Evolutionary conservation across 1,140 invertebrate genomes (phyloP), one percentile per base, ranked within the genome.

Genomic region (Euwallacea fornicatus): DNA sequence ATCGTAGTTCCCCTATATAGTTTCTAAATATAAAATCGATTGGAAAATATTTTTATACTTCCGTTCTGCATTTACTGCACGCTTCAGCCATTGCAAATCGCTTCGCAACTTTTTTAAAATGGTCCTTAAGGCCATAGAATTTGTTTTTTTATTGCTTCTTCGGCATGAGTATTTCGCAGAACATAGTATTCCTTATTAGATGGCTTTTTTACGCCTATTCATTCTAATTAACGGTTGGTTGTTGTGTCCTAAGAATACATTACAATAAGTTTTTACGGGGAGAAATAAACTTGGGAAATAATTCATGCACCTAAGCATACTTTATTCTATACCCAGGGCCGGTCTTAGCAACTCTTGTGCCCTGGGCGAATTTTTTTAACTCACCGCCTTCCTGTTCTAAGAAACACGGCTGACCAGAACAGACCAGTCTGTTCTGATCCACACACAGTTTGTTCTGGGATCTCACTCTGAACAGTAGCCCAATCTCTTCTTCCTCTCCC

Each of bases 31-130:
- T 63, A 63, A 47, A 21, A 63, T 63, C 13, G 43, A 63, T 61
- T 47, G 61, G 42, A 47, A 63, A 63, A 47, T 63, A 63, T 63
- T 63, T 63, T 47, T 63, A 47, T 63, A 63, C 61, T 63, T 63
- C 61, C 43, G 61, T 47, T 63, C n/a, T 15, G 13, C 16, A 61
- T 42, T 61, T 33, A 43, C 59, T 9, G 55, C 21, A 21, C 21
- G 13, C 21, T 15, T 58, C 21, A 33, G 21, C 21, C n/a, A 58
- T 16, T 16, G 16, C 55, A 58, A 58, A 10, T 58, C n/a, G 21
- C 55, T 58, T 50, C 13, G 46, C 13, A 50, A 50, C 13, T 11
- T 13, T 50, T 50, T 50, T 50, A 3, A 50, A 50, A 33, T 33
- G 21, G 21, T 33, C 21, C 21, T 33, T 33, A 33, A 33, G 21